Base-by-base conservation (phyloP, 2,113 vertebrate species). In the Ivindomyrus marchei region DNA sequence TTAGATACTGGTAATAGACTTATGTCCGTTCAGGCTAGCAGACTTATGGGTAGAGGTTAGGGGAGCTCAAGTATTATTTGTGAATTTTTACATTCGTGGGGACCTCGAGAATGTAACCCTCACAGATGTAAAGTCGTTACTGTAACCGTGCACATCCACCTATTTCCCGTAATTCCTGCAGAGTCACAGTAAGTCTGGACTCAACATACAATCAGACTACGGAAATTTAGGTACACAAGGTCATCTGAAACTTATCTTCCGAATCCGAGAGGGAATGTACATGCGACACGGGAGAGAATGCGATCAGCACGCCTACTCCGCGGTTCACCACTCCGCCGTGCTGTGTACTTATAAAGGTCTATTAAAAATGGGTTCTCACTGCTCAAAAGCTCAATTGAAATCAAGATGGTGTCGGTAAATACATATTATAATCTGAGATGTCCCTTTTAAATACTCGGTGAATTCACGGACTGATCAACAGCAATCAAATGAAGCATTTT, bases 401-500 rank as follows among this genome's bases (percentile, higher is more conserved):
- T 70, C n/a, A 70, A 70, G 62, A 70, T 50, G 84, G 46, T 50
- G n/a, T 50, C 1, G 1, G n/a, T 86, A 47, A 49, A 49, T 50
- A 86, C 21, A 50, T 31, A 85, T 31, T 17, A 86, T 21, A 86
- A 15, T 27, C 45, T 86, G 6, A 9, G n/a, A 17, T 52, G 88
- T 47, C 66, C 45, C 5, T 50, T 27, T 80, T 42, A 19, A 66
- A 27, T 17, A 50, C 66, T 31, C n/a, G 3, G 45, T 49, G n/a
- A 66, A 89, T 66, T 39, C 74, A 80, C 42, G 15, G 36, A 80
- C 74, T 80, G 36, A 80, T 80, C 74, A 80, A 80, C 74, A 80
- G 36, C 36, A 80, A 80, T 80, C 36, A 19, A 80, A 80, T 74
- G 89, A 11, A 36, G 90, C 89, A 84, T 56, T 87, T 89, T 91